These are phyloP conservation scores for Argyra leucocephala DNA, from an alignment of 2,888 invertebrate genomes.

Conservation along the genomic window DNA sequence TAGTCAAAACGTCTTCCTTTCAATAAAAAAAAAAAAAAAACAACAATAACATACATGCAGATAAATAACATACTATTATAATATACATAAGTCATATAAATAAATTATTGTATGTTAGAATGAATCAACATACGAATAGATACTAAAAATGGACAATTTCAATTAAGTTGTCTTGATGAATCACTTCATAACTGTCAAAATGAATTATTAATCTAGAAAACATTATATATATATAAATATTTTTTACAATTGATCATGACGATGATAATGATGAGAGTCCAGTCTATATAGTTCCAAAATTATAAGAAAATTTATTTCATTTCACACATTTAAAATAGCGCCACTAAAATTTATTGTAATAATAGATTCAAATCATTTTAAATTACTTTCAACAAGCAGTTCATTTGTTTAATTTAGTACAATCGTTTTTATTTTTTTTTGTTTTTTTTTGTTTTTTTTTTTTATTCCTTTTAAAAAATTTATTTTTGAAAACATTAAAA, in stretches of 20 bases:
- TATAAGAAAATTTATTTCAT: neutral
- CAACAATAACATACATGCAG: too few relatives aligned
- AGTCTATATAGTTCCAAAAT: neutral
- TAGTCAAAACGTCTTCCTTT: too few relatives aligned
- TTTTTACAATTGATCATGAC: neutral
- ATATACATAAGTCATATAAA: too few relatives aligned
- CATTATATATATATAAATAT: neutral
- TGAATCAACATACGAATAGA: too few relatives aligned
- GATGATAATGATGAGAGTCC: neutral
- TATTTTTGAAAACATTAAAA: too few relatives aligned
- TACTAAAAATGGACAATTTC: neutral
- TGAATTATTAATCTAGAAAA: neutral
- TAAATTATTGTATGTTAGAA: too few relatives aligned
- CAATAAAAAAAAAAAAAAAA: too few relatives aligned
- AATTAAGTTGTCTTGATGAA: slow-evolving; percentile 1
- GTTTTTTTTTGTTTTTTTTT: too few relatives aligned
- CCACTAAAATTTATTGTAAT: neutral
- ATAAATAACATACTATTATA: too few relatives aligned
- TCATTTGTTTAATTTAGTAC: slow-evolving; percentile 2
- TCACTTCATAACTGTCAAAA: slow-evolving; percentile 6
- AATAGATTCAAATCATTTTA: slow-evolving; percentile 3
- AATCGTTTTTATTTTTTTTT: neutral
- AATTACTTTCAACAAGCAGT: slow-evolving; percentile 5
- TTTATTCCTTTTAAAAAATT: too few relatives aligned
- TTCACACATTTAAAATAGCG: neutral